Evolutionary conservation across 2,888 invertebrate genomes (phyloP), one percentile per base, ranked within the genome.

Genomic region (Atrina japonica): DNA sequence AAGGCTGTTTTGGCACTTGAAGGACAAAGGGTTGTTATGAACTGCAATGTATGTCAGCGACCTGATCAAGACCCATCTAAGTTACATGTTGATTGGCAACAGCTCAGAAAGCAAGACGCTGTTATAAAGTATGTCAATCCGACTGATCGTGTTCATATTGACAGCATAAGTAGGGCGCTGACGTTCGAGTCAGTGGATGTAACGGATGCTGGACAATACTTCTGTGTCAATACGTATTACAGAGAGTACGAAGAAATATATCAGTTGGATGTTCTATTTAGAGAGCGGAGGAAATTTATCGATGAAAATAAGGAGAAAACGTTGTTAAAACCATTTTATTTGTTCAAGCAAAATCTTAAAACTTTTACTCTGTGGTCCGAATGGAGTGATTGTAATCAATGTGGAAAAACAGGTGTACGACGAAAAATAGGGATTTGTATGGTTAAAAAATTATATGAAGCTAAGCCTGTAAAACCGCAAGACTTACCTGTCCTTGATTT

Each of bases 381-480:
- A 0, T 95, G 95, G 95, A 93, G 93, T 7, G 88, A 92, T 30
- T 95, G 95, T 87, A 94, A 93, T 70, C 89, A 87, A 9, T 95
- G 95, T 80, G 92, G 91, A 43, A 86, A 84, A 60, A 92, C 93
- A 27, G 95, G 95, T 5, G 91, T 92, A 77, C 90, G 92, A 73
- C 89, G 92, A 30, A 92, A 93, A 71, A 91, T 93, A 53, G 95
- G 95, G 14, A 92, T 93, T 53, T 95, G 95, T 82, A 92, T 92
- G 70, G 89, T 93, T 23, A 70, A 83, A 76, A 87, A 86, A 70
- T 75, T 84, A 11, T 53, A 80, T 50, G 23, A 21, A 7, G 47
- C 65, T 30, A 30, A 71, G 21, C 83, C 84, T 0, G 75, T 84
- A 16, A 66, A 66, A 29, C 86, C 86, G 1, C 60, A 72, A 1